Percentiles rank a stretch among this genome's conserved stretches.
Conservation (phyloP, 2,797 vertebrate species). For the Crax fasciolata region DNA sequence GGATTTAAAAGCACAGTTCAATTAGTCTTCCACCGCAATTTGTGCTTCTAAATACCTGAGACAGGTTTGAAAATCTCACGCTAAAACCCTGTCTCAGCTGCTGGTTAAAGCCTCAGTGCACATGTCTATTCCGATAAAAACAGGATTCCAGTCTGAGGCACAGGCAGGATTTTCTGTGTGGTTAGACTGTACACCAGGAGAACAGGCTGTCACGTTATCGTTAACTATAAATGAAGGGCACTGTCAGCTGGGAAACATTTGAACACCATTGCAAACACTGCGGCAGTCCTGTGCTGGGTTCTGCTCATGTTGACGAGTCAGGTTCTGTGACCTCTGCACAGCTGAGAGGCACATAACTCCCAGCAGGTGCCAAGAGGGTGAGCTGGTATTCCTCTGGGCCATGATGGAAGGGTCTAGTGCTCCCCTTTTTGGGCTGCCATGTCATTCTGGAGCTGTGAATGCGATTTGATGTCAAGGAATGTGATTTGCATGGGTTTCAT, state of each 20-base stretch:
- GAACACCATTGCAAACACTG: neutral
- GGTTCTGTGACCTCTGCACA: neutral
- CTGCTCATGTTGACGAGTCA: neutral
- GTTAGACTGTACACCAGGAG: constrained; percentile 30
- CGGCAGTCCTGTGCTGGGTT: neutral
- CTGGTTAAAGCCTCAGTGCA: constrained; percentile 72
- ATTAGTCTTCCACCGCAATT: constrained; percentile 68
- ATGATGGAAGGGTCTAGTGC: neutral
- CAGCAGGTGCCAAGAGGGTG: constrained; percentile 4
- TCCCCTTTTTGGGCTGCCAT: constrained; percentile 54
- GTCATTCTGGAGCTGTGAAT: constrained; percentile 49
- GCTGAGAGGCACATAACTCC: neutral
- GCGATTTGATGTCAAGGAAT: neutral
- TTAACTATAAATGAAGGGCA: constrained; percentile 69
- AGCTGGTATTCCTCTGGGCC: constrained; percentile 8
- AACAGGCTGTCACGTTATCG: constrained; percentile 68
- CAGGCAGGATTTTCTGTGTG: constrained; percentile 41
- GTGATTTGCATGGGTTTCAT: constrained; percentile 50
- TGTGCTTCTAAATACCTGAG: constrained; percentile 75
- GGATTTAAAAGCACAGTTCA: constrained; percentile 74
- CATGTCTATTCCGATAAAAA: constrained; percentile 72
- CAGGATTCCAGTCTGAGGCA: constrained; percentile 54
- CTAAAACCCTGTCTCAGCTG: constrained; percentile 67
- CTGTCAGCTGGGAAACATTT: constrained; percentile 35
- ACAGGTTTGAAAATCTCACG: constrained; percentile 72